phyloP scores from a whole-genome alignment of 1,140 invertebrate species.

The Zaprionus tsacasi region DNA sequence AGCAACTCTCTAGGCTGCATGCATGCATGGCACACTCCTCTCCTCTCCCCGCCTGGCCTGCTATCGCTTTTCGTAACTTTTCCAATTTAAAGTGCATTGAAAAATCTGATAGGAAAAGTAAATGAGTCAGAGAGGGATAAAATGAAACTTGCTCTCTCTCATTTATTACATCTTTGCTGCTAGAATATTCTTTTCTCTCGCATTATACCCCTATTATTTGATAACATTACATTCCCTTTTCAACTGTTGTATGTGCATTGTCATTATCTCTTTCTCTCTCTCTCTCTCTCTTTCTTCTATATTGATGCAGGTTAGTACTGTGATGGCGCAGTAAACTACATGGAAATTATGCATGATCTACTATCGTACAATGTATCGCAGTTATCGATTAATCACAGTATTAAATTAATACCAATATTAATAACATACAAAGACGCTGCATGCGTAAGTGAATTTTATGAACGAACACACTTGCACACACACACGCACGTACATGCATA shows the following conservation, averaged over 20 bases:
- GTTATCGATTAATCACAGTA: not conserved
- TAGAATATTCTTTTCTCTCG: no score
- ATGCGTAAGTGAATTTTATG: not conserved
- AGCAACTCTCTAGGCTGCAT: not conserved
- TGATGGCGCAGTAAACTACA: not conserved
- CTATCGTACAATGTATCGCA: not conserved
- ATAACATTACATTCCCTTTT: no score
- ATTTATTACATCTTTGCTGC: no score
- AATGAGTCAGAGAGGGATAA: not conserved
- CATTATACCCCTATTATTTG: no score
- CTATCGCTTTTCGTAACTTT: slow-evolving; percentile 30
- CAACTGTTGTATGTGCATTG: not conserved
- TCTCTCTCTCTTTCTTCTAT: slow-evolving; percentile 10
- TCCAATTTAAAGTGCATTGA: slow-evolving; percentile 64
- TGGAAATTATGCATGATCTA: not conserved
- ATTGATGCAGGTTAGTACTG: slow-evolving; percentile 75
- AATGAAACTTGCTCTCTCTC: no score
- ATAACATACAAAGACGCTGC: not conserved
- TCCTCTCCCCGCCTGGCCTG: slow-evolving; percentile 7
- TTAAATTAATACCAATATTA: not conserved
- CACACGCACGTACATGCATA: not conserved
- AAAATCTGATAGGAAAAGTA: slow-evolving; percentile 66
- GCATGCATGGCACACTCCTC: no score
- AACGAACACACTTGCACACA: slow-evolving; percentile 7
- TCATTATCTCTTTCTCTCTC: not conserved